Evolutionary conservation across 1,140 invertebrate genomes (phyloP).

Genomic region (Tachypleus tridentatus): DNA sequence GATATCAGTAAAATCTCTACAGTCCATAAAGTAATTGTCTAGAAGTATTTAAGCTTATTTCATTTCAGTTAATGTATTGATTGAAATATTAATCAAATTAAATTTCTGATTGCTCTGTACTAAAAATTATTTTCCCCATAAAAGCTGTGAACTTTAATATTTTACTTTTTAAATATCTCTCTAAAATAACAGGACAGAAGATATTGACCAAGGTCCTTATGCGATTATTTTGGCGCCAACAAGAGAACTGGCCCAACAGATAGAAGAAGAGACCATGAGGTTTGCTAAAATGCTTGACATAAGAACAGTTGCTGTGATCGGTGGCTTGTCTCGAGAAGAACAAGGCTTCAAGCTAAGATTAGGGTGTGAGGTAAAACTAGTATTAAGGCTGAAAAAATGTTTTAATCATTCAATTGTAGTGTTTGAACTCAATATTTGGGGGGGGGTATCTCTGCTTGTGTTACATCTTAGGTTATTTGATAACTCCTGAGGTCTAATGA

Average conservation of each 20-base stretch:
- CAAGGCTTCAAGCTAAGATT: constrained; percentile 92
- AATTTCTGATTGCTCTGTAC: too few species aligned
- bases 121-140: too few species aligned
- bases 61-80: background rate
- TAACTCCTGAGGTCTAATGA: too few species aligned
- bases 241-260: constrained; percentile 97
- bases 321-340: constrained; percentile 92
- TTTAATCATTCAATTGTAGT: too few species aligned
- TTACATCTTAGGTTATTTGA: too few species aligned
- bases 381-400: background rate
- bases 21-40: too few species aligned
- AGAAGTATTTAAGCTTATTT: background rate
- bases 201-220: constrained; percentile 75
- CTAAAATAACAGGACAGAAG: constrained; percentile 18
- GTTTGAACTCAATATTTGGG: too few species aligned
- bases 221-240: constrained; percentile 98
- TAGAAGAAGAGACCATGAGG: constrained; percentile 97
- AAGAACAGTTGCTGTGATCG: constrained; percentile 93
- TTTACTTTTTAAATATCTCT: too few species aligned
- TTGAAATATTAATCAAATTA: too few species aligned
- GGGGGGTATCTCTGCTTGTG: too few species aligned
- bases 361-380: constrained; percentile 70
- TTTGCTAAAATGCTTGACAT: constrained; percentile 92
- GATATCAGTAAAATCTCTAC: too few species aligned
- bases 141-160: too few species aligned